phyloP scores from a whole-genome alignment of 2,113 vertebrate genomes.

The Nibea albiflora region DNA sequence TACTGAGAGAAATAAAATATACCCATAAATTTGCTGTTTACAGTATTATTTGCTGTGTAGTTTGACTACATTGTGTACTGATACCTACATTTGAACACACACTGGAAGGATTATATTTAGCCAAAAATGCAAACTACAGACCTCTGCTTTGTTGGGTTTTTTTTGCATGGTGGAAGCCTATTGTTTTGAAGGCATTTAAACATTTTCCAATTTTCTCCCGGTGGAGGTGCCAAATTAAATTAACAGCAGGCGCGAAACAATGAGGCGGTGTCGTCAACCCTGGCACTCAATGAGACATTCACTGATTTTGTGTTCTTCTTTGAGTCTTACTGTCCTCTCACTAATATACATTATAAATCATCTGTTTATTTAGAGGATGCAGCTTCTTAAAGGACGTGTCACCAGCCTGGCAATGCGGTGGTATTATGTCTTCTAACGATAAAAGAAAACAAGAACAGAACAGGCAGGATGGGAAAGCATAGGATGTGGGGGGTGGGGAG shows the following conservation, averaged over 20 bases:
- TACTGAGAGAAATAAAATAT: not conserved
- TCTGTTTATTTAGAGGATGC: not conserved
- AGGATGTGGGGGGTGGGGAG: not conserved
- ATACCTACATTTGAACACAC: constrained; percentile 1
- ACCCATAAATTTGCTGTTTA: constrained; percentile 15
- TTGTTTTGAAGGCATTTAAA: constrained; percentile 25
- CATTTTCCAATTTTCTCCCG: constrained; percentile 67
- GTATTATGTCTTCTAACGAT: constrained; percentile 4
- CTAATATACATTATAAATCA: constrained; percentile 37
- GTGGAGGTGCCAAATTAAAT: constrained; percentile 66
- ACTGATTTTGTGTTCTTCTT: not conserved
- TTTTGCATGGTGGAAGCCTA: not conserved
- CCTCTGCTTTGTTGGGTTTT: not conserved
- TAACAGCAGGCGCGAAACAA: constrained; percentile 48
- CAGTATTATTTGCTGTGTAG: not conserved
- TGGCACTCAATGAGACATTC: constrained; percentile 23
- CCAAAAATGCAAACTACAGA: not conserved
- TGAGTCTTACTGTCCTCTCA: not conserved
- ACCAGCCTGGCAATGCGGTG: not conserved
- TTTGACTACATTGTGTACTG: not conserved
- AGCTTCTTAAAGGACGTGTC: constrained; percentile 4
- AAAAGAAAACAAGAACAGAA: constrained; percentile 1
- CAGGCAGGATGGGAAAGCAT: not conserved
- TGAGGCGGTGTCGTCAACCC: constrained; percentile 15
- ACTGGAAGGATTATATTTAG: not conserved